These are phyloP conservation scores for Cosmopolites sordidus DNA, from an alignment of 2,888 invertebrate genomes.

Conservation along the genomic window DNA sequence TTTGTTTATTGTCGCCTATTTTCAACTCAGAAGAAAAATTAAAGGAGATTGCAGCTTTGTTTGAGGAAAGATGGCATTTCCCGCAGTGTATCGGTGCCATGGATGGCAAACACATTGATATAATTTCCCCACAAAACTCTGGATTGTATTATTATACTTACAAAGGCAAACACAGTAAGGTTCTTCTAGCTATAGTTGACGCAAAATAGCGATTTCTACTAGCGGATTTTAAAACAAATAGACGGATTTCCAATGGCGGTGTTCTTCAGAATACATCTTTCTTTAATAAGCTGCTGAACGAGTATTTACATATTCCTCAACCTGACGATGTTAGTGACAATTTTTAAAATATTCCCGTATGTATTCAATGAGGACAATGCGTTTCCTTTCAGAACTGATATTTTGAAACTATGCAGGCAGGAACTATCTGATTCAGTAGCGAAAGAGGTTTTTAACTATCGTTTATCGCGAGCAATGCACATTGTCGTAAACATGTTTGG, in stretches of 20 bases:
- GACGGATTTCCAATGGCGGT: conserved; percentile 31
- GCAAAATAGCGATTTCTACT: conserved; percentile 31
- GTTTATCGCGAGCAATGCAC: conserved; percentile 5
- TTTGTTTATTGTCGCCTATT: too few species aligned
- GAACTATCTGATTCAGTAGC: too few species aligned
- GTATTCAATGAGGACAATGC: conserved; percentile 33
- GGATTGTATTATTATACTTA: conserved; percentile 34
- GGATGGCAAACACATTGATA: neutral
- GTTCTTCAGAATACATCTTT: conserved; percentile 32
- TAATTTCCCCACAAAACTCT: conserved; percentile 6
- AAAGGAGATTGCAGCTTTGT: neutral
- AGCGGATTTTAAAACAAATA: conserved; percentile 32
- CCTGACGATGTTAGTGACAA: too few species aligned
- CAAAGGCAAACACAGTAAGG: conserved; percentile 31
- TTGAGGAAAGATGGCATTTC: conserved; percentile 14
- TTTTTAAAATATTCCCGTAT: too few species aligned
- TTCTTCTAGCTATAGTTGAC: too few species aligned
- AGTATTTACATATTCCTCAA: too few species aligned
- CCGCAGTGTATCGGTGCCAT: conserved; percentile 24
- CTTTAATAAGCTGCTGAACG: conserved; percentile 22
- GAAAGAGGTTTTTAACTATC: conserved; percentile 18
- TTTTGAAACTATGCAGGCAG: conserved; percentile 32
- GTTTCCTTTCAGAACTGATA: too few species aligned
- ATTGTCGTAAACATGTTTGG: neutral
- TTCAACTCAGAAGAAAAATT: too few species aligned